Conservation (phyloP, 64 coral and sea anemone genomes). For the Trachythela sp. region DNA sequence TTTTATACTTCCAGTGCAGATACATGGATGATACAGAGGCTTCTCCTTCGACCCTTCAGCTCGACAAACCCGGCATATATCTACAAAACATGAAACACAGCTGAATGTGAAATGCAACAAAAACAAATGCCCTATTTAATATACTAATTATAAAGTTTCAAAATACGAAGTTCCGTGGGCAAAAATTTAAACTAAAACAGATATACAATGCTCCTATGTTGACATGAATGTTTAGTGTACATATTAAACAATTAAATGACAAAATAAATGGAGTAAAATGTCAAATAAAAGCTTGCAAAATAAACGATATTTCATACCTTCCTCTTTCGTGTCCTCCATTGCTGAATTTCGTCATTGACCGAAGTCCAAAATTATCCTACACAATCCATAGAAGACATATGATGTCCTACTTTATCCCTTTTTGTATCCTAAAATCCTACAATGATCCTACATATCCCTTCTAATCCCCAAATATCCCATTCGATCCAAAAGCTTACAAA, state of each 20-base stretch:
- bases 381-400: neutral
- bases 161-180: neutral
- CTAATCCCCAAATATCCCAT: neutral
- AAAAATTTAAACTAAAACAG: neutral
- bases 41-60: conserved; percentile 86
- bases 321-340: neutral
- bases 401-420: neutral
- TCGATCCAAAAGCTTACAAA: no score
- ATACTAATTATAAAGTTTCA: neutral
- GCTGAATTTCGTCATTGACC: neutral
- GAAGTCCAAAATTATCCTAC: neutral
- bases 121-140: no score
- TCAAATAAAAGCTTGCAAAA: neutral
- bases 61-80: conserved; percentile 96
- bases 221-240: neutral
- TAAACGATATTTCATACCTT: neutral
- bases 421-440: neutral
- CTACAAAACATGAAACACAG: conserved; percentile 34
- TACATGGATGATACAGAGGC: conserved; percentile 86
- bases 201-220: neutral
- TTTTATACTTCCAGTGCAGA: conserved; percentile 96
- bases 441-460: neutral
- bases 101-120: no score
- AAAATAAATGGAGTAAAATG: neutral
- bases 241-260: neutral